Percentiles rank a stretch among this genome's conserved stretches.
Evolutionary conservation across 2,797 vertebrate species (phyloP).

Genomic region (Esox lucius): DNA sequence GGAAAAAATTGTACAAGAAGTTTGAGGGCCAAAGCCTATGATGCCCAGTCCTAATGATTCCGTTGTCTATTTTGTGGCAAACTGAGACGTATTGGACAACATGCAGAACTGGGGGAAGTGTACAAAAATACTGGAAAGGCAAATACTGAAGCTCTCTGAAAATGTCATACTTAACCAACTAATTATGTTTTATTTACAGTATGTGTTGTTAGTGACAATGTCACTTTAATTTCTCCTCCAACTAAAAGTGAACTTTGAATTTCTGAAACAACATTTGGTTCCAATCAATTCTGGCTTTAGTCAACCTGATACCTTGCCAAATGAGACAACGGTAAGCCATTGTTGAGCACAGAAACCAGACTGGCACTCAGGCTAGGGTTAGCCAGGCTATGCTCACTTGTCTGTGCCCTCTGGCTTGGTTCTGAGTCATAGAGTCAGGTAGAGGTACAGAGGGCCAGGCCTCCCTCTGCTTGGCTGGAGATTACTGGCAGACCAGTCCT

Average conservation of each 20-base stretch:
- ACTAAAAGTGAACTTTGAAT: background rate
- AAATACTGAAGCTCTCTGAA: background rate
- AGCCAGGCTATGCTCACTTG: slow-evolving; percentile 64
- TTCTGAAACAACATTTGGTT: background rate
- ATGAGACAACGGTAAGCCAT: slow-evolving; percentile 44
- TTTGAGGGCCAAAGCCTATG: too few species aligned
- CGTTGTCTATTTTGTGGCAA: background rate
- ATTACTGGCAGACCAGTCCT: slow-evolving; percentile 57
- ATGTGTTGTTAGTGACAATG: background rate
- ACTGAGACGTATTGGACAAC: slow-evolving; percentile 45
- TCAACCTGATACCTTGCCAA: slow-evolving; percentile 50
- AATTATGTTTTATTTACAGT: too few species aligned
- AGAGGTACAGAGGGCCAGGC: slow-evolving; percentile 55
- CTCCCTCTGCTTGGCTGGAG: background rate
- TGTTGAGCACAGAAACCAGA: slow-evolving; percentile 51
- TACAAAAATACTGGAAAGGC: background rate
- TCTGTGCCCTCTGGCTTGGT: slow-evolving; percentile 65
- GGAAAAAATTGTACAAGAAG: too few species aligned
- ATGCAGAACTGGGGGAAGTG: background rate
- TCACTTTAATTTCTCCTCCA: background rate
- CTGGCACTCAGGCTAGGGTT: slow-evolving; percentile 63
- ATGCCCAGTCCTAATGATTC: too few species aligned
- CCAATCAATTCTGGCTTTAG: slow-evolving; percentile 30
- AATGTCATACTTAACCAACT: background rate
- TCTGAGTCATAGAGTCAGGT: slow-evolving; percentile 60